Base-by-base conservation (phyloP, 2,888 invertebrate genomes). In the Synanthedon andrenaeformis region DNA sequence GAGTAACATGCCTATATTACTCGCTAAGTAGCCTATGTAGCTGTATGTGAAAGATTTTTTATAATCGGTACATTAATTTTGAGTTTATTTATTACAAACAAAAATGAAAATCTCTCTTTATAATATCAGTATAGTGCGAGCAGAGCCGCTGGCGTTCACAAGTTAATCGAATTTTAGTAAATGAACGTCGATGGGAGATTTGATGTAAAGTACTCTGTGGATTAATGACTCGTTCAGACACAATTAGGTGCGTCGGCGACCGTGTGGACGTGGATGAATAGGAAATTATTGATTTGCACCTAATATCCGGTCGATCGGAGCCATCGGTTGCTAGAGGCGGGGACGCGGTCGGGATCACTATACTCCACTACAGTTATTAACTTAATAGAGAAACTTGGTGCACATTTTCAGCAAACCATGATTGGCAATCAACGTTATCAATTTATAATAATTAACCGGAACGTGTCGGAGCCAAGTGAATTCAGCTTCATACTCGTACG, bases 271-370 rank as follows among this genome's bases (percentile, higher is more conserved):
- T 65, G 72, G 73, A 70, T 59, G 58, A 66, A 63, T 63, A 70
- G 81, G 84, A 85, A 84, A 84, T 86, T 83, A 85, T 84, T 76
- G 85, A 85, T 82, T 84, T 75, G 80, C 63, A 67, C 67, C 78
- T 82, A 84, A 86, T 86, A 77, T 86, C 85, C 85, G 82, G 71
- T 59, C 70, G 73, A 73, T 72, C 65, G 66, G 58, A 60, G 60
- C 53, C 58, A 56, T 71, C 65, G 51, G 51, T 67, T 69, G 69
- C 63, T 66, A 63, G 55, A 52, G 51, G 64, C 63, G 72, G 81
- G 66, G 51, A 66, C 74, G 80, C 71, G 82, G 82, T 81, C 72
- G 45, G 13, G 45, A 45, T 45, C 45, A 45, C 14, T 45, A 14
- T 14, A 45, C 45, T 45, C 35, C 2, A 45, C 45, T 45, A 45